Evolutionary conservation across 1,140 invertebrate genomes (phyloP), one percentile per base, ranked within the genome.

Genomic region (Trachymyrmex septentrionalis): DNA sequence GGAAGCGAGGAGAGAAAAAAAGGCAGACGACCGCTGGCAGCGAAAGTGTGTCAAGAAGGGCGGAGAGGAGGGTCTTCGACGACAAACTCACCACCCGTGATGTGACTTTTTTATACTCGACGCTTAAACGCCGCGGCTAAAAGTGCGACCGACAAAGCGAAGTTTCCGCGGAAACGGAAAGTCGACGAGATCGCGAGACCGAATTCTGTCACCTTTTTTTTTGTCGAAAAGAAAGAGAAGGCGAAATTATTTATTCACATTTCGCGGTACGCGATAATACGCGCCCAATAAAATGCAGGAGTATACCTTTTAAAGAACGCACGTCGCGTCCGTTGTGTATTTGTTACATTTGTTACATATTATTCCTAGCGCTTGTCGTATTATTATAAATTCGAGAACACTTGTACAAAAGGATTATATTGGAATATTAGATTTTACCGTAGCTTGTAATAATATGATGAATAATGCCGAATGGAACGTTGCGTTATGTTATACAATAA

Each of bases 1-100:
- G 59, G 50, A 86, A 59, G 12, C 53, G 30, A 76, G 21, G 21
- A 72, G 53, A 63, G 53, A 27, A 55, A 53, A 72, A 57, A 48
- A 71, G 53, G n/a, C n/a, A n/a, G 27, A 69, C 12, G 30, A 69
- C 19, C 78, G 48, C 78, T 24, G 61, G 24, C 69, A 38, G 67
- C 67, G 78, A 82, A 86, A 86, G 85, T 82, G 67, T 86, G 85
- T 73, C 85, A 86, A 81, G 85, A 53, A 71, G 72, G 53, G 87
- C 7, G 24, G 50, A 9, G 27, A 66, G 30, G 87, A 53, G 48
- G 34, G 19, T 77, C 38, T 63, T 75, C 69, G 80, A 63, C 69
- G 69, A 73, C 80, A 72, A 82, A 73, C 80, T 82, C 80, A 55
- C 80, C 80, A 82, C 80, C 67, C 80, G 80, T 73, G 67, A 82